A percentile compares a stretch with the other conserved stretches of the same genome.
phyloP scores from a whole-genome alignment of 2,113 vertebrate species.

The Polyodon spathula region DNA sequence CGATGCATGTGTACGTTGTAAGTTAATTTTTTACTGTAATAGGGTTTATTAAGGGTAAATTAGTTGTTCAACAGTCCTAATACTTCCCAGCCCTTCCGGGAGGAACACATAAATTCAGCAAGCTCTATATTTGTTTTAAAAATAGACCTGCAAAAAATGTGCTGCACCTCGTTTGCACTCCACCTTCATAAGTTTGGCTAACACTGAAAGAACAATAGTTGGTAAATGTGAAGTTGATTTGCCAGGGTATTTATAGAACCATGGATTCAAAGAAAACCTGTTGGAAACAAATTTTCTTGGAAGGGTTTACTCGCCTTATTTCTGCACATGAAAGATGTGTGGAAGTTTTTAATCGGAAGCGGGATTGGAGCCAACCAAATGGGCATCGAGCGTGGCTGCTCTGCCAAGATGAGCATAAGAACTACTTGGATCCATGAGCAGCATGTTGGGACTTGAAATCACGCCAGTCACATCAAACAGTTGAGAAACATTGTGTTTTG shows the following conservation, averaged over 20 bases:
- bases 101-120: neutral
- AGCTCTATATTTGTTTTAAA: neutral
- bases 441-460: constrained; percentile 29
- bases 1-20: too few relatives aligned
- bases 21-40: neutral
- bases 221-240: constrained; percentile 32
- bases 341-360: constrained; percentile 46
- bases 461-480: constrained; percentile 55
- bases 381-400: constrained; percentile 20
- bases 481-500: constrained; percentile 32
- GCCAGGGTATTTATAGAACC: constrained; percentile 38
- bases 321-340: constrained; percentile 26
- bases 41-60: neutral
- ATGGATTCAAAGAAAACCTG: constrained; percentile 43
- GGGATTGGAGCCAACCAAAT: constrained; percentile 25
- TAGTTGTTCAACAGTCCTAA: neutral
- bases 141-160: neutral
- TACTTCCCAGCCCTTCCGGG: neutral
- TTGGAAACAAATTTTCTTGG: constrained; percentile 29
- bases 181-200: constrained; percentile 23
- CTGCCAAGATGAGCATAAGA: constrained; percentile 30
- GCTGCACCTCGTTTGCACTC: constrained; percentile 19
- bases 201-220: constrained; percentile 15
- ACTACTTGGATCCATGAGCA: constrained; percentile 15
- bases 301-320: constrained; percentile 28